Evolutionary conservation across 2,113 vertebrate species (phyloP).

Genomic region (Tragelaphus scriptus): DNA sequence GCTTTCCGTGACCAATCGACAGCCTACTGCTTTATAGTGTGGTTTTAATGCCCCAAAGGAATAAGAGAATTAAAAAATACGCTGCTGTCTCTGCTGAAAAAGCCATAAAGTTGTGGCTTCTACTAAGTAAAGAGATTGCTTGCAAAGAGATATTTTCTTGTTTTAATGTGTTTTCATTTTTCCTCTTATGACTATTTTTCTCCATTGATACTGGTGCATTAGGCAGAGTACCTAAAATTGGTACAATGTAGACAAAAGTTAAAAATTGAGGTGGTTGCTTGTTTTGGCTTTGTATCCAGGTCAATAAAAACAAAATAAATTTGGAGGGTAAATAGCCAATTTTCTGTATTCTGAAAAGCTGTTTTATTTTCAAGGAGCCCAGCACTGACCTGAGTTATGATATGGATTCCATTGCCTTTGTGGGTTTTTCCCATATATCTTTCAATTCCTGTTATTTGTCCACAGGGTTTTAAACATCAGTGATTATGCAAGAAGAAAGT

Average conservation of each 20-base stretch:
- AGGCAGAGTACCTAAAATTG: background rate
- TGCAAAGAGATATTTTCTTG: slow-evolving; percentile 53
- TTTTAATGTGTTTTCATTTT: slow-evolving; percentile 63
- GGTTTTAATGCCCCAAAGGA: slow-evolving; percentile 69
- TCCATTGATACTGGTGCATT: background rate
- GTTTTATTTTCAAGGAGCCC: background rate
- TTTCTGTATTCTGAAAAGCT: background rate
- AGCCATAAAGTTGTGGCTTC: slow-evolving; percentile 56
- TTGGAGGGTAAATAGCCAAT: slow-evolving; percentile 20
- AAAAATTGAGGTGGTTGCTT: background rate
- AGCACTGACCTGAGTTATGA: background rate
- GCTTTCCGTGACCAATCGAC: slow-evolving; percentile 75
- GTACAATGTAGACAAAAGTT: background rate
- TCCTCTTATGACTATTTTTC: background rate
- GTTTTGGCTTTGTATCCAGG: background rate
- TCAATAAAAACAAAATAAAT: slow-evolving; percentile 61
- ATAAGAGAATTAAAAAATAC: slow-evolving; percentile 61
- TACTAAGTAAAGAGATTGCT: slow-evolving; percentile 57
- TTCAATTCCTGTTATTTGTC: background rate
- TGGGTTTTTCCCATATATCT: background rate
- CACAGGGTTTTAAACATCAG: background rate
- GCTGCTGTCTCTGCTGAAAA: slow-evolving; percentile 59
- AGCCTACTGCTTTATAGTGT: slow-evolving; percentile 68
- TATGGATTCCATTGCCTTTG: background rate
- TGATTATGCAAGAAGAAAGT: background rate